These are phyloP conservation scores for Neopipo cinnamomea DNA, from an alignment of 2,113 vertebrate genomes.

Conservation along the genomic window DNA sequence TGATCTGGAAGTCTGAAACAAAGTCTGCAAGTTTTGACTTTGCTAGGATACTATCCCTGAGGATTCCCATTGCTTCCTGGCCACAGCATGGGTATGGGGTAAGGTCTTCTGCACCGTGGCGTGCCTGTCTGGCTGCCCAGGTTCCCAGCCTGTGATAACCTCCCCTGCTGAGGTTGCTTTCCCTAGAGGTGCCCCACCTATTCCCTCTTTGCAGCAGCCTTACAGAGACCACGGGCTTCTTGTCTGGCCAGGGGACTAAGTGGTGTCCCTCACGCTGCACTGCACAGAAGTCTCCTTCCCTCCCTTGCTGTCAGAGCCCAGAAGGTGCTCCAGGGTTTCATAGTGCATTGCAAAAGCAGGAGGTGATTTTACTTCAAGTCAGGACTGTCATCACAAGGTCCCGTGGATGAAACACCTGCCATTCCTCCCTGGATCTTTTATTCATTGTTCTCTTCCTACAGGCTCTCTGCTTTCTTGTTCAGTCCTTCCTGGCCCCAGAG, in stretches of 20 bases:
- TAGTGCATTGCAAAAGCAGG: not conserved
- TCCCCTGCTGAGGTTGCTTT: not conserved
- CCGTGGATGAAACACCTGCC: not conserved
- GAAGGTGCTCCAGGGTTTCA: not conserved
- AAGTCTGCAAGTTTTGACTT: not conserved
- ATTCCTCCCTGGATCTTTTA: not conserved
- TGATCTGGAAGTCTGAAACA: not conserved
- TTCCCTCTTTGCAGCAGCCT: not conserved
- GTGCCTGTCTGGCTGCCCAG: not conserved
- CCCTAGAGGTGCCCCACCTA: not conserved
- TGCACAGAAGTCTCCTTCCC: not conserved
- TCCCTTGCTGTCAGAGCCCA: not conserved
- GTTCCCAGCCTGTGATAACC: not conserved
- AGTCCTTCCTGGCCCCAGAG: not conserved
- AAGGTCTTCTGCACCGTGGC: not conserved
- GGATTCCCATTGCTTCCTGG: not conserved
- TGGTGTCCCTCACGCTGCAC: not conserved
- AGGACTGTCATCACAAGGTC: not conserved
- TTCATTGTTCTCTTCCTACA: not conserved
- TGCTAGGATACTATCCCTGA: not conserved
- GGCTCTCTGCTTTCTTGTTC: not conserved
- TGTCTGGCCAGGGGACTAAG: not conserved
- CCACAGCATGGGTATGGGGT: not conserved
- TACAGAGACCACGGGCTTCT: not conserved
- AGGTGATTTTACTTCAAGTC: not conserved